These are phyloP conservation scores for Muscicapa adusta DNA, from an alignment of 2,113 vertebrate genomes.

Conservation along the genomic window DNA sequence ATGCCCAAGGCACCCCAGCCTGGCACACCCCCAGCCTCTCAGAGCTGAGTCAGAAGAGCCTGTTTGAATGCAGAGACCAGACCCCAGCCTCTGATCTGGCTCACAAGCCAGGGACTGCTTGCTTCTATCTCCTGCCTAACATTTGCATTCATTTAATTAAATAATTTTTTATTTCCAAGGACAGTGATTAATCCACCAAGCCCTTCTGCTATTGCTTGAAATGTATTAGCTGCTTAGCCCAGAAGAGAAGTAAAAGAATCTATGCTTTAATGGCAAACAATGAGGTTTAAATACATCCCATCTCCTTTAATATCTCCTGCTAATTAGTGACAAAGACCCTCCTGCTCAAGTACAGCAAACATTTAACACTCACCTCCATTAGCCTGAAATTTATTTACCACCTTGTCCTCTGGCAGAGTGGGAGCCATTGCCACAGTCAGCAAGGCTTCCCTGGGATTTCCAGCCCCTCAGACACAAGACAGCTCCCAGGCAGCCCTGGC, in stretches of 20 bases:
- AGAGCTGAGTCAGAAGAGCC: not conserved
- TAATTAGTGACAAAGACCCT: slow-evolving; percentile 61
- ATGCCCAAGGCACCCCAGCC: not conserved
- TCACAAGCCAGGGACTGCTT: not conserved
- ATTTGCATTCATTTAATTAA: slow-evolving; percentile 40
- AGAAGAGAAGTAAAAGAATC: slow-evolving; percentile 32
- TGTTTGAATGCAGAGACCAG: not conserved
- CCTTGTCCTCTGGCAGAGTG: not conserved
- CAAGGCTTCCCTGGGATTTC: not conserved
- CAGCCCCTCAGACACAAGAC: not conserved
- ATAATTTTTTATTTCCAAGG: slow-evolving; percentile 48
- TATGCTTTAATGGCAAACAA: slow-evolving; percentile 54
- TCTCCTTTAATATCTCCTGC: slow-evolving; percentile 30
- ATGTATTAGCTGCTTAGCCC: slow-evolving; percentile 36
- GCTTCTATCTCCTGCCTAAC: not conserved
- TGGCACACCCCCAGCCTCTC: not conserved
- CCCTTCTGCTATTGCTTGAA: slow-evolving; percentile 21
- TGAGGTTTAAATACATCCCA: slow-evolving; percentile 50
- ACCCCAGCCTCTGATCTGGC: not conserved
- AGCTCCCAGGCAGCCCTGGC: not conserved
- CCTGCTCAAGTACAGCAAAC: slow-evolving; percentile 61
- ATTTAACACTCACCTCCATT: slow-evolving; percentile 49
- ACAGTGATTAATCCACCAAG: slow-evolving; percentile 41
- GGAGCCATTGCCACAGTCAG: not conserved
- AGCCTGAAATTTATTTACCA: slow-evolving; percentile 47